Evolutionary conservation across 2,888 invertebrate species (phyloP).

Genomic region (Sphinx pinastri): DNA sequence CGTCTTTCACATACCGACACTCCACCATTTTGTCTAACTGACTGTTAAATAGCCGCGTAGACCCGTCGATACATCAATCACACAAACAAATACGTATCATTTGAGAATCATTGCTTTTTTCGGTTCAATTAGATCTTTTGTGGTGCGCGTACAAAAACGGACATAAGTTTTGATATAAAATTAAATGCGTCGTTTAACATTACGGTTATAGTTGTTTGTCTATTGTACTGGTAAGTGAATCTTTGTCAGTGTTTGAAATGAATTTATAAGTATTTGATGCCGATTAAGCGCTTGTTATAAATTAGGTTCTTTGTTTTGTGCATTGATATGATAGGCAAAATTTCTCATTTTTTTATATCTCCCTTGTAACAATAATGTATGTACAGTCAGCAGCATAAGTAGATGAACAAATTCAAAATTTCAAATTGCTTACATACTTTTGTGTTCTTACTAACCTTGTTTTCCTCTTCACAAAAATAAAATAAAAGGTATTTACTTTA

Average conservation of each 20-base stretch:
- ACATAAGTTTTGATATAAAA: conserved; percentile 68
- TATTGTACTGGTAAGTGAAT: conserved; percentile 56
- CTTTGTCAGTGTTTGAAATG: conserved; percentile 40
- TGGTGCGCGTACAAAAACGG: conserved; percentile 64
- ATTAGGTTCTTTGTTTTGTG: conserved; percentile 4
- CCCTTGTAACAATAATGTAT: too few species aligned
- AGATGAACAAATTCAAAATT: too few species aligned
- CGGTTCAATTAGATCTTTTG: conserved; percentile 83
- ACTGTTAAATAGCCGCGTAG: conserved; percentile 78
- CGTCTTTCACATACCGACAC: conserved; percentile 62
- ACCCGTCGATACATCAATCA: conserved; percentile 82
- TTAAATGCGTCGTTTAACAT: conserved; percentile 74
- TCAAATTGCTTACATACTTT: too few species aligned
- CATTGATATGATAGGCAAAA: too few species aligned
- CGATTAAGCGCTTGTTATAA: neutral
- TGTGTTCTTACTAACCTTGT: too few species aligned
- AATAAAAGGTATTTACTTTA: too few species aligned
- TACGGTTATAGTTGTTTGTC: conserved; percentile 47
- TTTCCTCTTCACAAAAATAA: too few species aligned
- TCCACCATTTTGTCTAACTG: conserved; percentile 81
- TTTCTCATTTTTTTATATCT: too few species aligned
- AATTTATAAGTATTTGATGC: neutral
- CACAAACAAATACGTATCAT: conserved; percentile 69
- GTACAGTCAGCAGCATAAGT: too few species aligned
- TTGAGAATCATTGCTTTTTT: conserved; percentile 68